Evolutionary conservation across 2,888 invertebrate species (phyloP).

Genomic region (Eremobia ochroleuca): DNA sequence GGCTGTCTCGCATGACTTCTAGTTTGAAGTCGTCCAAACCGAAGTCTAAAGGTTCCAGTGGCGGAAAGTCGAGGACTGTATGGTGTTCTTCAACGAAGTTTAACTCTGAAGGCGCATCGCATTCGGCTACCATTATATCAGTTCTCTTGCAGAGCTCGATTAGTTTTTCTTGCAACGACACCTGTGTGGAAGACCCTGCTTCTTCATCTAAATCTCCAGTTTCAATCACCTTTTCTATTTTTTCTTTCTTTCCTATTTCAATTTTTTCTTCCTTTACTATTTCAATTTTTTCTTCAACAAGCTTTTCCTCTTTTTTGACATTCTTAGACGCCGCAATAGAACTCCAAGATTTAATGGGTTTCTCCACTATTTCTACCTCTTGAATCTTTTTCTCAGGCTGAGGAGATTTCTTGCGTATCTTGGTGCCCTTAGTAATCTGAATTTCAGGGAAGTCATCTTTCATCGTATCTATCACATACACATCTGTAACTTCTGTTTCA

Average conservation of each 20-base stretch:
- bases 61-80: slow-evolving; percentile 82
- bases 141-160: slow-evolving; percentile 86
- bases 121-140: slow-evolving; percentile 88
- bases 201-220: slow-evolving; percentile 64
- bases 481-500: slow-evolving; percentile 82
- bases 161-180: slow-evolving; percentile 85
- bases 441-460: slow-evolving; percentile 88
- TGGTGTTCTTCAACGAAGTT: slow-evolving; percentile 89
- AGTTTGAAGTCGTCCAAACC: slow-evolving; percentile 86
- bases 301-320: slow-evolving; percentile 57
- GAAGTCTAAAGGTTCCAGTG: slow-evolving; percentile 84
- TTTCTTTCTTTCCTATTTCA: slow-evolving; percentile 64
- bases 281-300: slow-evolving; percentile 70
- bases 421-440: slow-evolving; percentile 84
- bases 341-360: slow-evolving; percentile 89
- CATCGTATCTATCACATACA: slow-evolving; percentile 87
- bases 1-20: slow-evolving; percentile 87
- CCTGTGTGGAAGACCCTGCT: slow-evolving; percentile 71
- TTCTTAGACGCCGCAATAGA: slow-evolving; percentile 87
- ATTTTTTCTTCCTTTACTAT: slow-evolving; percentile 70
- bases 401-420: slow-evolving; percentile 83
- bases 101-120: slow-evolving; percentile 85
- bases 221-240: slow-evolving; percentile 60
- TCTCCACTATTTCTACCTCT: slow-evolving; percentile 73
- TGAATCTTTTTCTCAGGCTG: slow-evolving; percentile 73